Evolutionary conservation across 2,113 vertebrate genomes (phyloP).

Genomic region (Clinocottus analis): DNA sequence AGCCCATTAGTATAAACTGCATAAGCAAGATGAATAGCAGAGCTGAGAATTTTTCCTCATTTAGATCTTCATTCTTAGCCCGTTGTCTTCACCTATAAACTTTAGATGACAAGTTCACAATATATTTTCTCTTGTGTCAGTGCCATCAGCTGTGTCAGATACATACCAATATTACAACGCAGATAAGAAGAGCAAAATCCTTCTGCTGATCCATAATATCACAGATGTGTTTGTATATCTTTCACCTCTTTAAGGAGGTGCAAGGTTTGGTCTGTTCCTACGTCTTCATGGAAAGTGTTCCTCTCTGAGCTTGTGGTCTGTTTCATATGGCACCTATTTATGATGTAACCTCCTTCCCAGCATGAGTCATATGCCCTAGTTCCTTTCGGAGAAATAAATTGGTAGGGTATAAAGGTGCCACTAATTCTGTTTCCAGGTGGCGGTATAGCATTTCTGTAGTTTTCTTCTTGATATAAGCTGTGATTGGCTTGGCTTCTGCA

Average conservation of each 20-base stretch:
- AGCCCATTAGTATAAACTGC: slow-evolving; percentile 70
- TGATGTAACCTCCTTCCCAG: slow-evolving; percentile 68
- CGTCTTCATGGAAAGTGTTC: slow-evolving; percentile 37
- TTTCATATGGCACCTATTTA: slow-evolving; percentile 59
- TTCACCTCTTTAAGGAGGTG: slow-evolving; percentile 52
- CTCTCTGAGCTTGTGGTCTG: slow-evolving; percentile 54
- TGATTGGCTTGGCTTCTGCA: not conserved
- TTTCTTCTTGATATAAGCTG: slow-evolving; percentile 26
- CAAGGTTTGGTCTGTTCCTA: slow-evolving; percentile 39
- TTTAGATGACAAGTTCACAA: slow-evolving; percentile 35
- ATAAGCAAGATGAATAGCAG: slow-evolving; percentile 62
- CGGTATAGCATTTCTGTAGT: slow-evolving; percentile 32
- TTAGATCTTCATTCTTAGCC: slow-evolving; percentile 56
- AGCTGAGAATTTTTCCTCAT: slow-evolving; percentile 37
- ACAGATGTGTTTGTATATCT: slow-evolving; percentile 42
- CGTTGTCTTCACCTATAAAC: slow-evolving; percentile 63
- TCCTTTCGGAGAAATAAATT: slow-evolving; percentile 61
- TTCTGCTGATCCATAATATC: slow-evolving; percentile 34
- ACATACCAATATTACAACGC: not conserved
- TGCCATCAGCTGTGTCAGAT: slow-evolving; percentile 22
- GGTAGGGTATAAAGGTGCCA: slow-evolving; percentile 52
- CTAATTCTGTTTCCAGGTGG: slow-evolving; percentile 69
- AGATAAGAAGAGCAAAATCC: slow-evolving; percentile 17
- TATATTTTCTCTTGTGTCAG: slow-evolving; percentile 16
- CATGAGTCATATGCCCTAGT: slow-evolving; percentile 70